Evolutionary conservation across 2,888 invertebrate genomes (phyloP), one percentile per base, ranked within the genome.

Genomic region (Cyclophora punctaria): DNA sequence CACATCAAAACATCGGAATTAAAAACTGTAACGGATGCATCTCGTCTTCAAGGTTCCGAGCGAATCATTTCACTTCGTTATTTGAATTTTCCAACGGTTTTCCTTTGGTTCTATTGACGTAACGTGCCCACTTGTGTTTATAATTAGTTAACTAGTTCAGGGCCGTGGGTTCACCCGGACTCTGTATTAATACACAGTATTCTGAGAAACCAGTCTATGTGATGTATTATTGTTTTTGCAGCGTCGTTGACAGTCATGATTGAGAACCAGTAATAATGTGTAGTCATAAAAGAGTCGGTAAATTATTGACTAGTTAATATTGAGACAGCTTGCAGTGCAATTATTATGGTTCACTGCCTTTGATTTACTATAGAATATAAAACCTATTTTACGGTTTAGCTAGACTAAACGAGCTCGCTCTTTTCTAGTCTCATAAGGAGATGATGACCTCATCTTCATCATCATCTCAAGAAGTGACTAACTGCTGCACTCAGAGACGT

Each of bases 131-230:
- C 65, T 57, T 52, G 55, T 44, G 34, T 44, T 44, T 44, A 44
- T 44, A 41, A 43, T 48, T 45, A 58, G 54, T 59, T 50, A 86
- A 80, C 71, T 85, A 67, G 86, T 83, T 86, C 86, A 86, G 71
- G 86, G 86, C 73, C 81, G 71, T 48, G 58, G 64, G 70, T 71
- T 71, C 69, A 72, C 66, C 73, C 62, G 64, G 63, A 72, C 66
- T 74, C 62, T 63, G 63, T 52, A 58, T 60, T 63, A 69, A 57
- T 55, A 58, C 60, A 58, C 60, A 46, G 63, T 63, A 66, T 73
- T 82, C 82, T 71, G 41, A 63, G 80, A 80, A 81, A 73, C 56
- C 40, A 61, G 52, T 48, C 56, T 57, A 50, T 55, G 56, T 57
- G 54, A 41, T 46, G 49, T 48, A 48, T 45, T 51, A 45, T 60